Evolutionary conservation across 1,140 invertebrate genomes (phyloP).

Genomic region (Spodoptera litura): DNA sequence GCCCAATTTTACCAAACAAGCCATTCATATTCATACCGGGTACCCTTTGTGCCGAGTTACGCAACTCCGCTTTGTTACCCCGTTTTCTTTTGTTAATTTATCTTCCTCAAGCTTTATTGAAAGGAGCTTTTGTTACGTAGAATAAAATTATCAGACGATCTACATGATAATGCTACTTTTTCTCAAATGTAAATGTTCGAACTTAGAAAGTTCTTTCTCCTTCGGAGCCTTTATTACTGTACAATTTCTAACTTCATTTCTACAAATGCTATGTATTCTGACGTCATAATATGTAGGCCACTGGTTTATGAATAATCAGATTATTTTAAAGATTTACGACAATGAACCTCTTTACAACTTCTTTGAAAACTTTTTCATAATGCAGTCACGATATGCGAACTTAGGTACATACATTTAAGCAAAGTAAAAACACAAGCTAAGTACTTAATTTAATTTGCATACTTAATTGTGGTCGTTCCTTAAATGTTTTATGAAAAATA

Average conservation of each 20-base stretch:
- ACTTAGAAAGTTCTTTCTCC: constrained; percentile 23
- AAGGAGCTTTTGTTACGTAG: constrained; percentile 24
- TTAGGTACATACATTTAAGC: neutral
- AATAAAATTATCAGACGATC: constrained; percentile 40
- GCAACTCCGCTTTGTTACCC: constrained; percentile 73
- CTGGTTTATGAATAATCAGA: neutral
- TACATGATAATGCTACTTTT: constrained; percentile 33
- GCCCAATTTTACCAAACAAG: constrained; percentile 78
- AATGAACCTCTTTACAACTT: constrained; percentile 1
- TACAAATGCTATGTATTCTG: neutral
- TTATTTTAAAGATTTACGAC: constrained; percentile 20
- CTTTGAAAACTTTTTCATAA: constrained; percentile 8
- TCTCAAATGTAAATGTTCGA: constrained; percentile 1
- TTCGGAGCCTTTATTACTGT: neutral
- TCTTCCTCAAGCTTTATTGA: constrained; percentile 47
- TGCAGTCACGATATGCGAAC: constrained; percentile 2
- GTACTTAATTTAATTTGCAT: constrained; percentile 39
- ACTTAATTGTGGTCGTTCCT: constrained; percentile 37
- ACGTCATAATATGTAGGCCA: neutral
- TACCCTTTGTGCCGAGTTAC: constrained; percentile 79
- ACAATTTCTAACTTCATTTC: neutral
- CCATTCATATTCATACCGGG: constrained; percentile 82
- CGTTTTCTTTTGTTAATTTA: constrained; percentile 71
- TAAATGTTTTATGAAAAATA: constrained; percentile 45
- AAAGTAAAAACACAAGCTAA: constrained; percentile 7